A percentile compares a stretch with the other conserved stretches of the same genome.
Conservation (phyloP, 1,140 invertebrate species). For the Drosophila baimaii region DNA sequence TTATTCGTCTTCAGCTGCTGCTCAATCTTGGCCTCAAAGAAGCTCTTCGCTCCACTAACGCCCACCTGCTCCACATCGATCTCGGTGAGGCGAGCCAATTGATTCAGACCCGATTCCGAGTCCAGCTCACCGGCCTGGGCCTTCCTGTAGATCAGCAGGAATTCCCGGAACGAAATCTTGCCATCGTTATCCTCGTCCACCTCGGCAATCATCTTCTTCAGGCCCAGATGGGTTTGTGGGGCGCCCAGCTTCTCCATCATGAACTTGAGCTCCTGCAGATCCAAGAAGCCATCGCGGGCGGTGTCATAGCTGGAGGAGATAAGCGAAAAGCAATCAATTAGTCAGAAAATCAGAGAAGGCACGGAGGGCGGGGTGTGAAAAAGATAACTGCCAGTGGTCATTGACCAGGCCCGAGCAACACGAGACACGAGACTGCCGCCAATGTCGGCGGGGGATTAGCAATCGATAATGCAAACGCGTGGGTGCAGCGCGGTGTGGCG, state of each 20-base stretch:
- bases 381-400: slow-evolving; percentile 38
- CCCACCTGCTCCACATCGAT: slow-evolving; percentile 95
- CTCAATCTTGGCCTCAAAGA: slow-evolving; percentile 97
- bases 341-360: slow-evolving; percentile 5
- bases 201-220: slow-evolving; percentile 97
- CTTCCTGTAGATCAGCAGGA: slow-evolving; percentile 94
- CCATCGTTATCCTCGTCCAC: slow-evolving; percentile 96
- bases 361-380: neutral
- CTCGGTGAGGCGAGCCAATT: slow-evolving; percentile 92
- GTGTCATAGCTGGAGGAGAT: slow-evolving; percentile 91
- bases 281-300: slow-evolving; percentile 93
- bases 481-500: slow-evolving; percentile 38
- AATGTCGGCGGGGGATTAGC: slow-evolving; percentile 39
- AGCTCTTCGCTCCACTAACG: slow-evolving; percentile 94
- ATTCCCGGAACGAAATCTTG: slow-evolving; percentile 96
- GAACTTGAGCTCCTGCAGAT: slow-evolving; percentile 94
- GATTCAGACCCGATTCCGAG: slow-evolving; percentile 91
- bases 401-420: slow-evolving; percentile 22
- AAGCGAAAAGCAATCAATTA: slow-evolving; percentile 39
- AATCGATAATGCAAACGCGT: slow-evolving; percentile 66
- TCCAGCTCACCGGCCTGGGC: slow-evolving; percentile 93
- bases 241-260: slow-evolving; percentile 99
- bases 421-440: slow-evolving; percentile 38
- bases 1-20: slow-evolving; percentile 91
- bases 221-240: slow-evolving; percentile 96